phyloP scores from a whole-genome alignment of 2,797 vertebrate genomes.

The Cyclopterus lumpus region DNA sequence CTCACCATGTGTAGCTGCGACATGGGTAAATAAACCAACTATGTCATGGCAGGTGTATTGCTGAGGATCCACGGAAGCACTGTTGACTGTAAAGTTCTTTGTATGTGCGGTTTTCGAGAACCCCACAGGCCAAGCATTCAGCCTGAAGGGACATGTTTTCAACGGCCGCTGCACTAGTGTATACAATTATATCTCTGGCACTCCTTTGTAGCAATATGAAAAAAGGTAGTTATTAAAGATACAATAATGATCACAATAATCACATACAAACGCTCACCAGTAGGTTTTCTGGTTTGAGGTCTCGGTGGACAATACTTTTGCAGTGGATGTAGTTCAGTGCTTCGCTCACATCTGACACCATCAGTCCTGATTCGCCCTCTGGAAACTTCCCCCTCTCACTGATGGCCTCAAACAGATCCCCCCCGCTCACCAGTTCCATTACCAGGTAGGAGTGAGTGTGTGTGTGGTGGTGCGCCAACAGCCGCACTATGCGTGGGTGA shows the following conservation, averaged over 20 bases:
- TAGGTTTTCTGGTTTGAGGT: slow-evolving; percentile 97
- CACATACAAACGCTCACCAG: slow-evolving; percentile 84
- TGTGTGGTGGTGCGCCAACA: slow-evolving; percentile 92
- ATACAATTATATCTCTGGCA: neutral
- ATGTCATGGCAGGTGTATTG: no score
- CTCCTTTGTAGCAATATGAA: neutral
- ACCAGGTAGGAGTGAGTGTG: slow-evolving; percentile 91
- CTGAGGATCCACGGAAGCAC: no score
- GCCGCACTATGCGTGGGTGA: slow-evolving; percentile 92
- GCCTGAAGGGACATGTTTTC: neutral
- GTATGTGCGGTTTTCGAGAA: no score
- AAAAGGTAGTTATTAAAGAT: neutral
- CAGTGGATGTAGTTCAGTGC: slow-evolving; percentile 93
- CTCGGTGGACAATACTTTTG: slow-evolving; percentile 94
- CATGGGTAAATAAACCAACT: no score
- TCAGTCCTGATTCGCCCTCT: slow-evolving; percentile 87
- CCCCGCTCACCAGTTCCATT: slow-evolving; percentile 93
- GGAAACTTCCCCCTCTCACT: slow-evolving; percentile 90
- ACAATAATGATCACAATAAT: neutral
- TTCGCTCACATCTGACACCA: slow-evolving; percentile 92
- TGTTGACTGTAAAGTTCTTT: no score
- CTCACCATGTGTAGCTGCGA: no score
- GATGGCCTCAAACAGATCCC: slow-evolving; percentile 97
- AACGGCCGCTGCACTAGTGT: neutral
- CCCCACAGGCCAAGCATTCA: no score